Percentiles rank a stretch among this genome's conserved stretches.
Conservation (phyloP, 2,888 invertebrate genomes). For the Netelia fuscicornis region DNA sequence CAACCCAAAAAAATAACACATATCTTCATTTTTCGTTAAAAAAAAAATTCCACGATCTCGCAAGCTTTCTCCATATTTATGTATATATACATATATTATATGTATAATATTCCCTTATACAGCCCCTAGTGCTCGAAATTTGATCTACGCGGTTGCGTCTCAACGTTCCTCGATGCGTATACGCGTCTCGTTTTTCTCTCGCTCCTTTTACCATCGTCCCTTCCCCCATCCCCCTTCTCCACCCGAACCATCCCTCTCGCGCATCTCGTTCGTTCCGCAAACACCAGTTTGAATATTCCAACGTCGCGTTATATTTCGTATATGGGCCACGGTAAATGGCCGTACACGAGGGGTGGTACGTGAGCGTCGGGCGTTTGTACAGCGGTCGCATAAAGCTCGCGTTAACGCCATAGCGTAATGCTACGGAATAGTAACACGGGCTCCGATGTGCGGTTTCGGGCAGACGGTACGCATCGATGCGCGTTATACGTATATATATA, state of each 20-base stretch:
- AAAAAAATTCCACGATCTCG: conserved; percentile 31
- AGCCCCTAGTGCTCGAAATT: conserved; percentile 67
- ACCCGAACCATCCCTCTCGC: too few species aligned
- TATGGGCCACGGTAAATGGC: conserved; percentile 9
- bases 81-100: conserved; percentile 74
- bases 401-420: conserved; percentile 29
- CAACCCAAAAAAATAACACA: too few species aligned
- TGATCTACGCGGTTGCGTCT: conserved; percentile 50
- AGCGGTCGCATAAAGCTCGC: conserved; percentile 36
- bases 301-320: neutral
- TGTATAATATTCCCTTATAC: conserved; percentile 76
- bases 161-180: conserved; percentile 1
- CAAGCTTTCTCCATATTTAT: conserved; percentile 42
- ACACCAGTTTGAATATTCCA: neutral
- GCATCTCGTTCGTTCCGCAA: too few species aligned
- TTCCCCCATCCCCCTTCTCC: neutral
- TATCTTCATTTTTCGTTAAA: conserved; percentile 37
- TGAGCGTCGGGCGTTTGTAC: conserved; percentile 3
- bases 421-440: conserved; percentile 1
- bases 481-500: neutral
- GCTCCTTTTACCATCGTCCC: neutral
- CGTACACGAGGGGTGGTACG: neutral
- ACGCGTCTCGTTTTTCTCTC: neutral
- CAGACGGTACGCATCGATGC: conserved; percentile 21
- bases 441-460: conserved; percentile 13